Conservation (phyloP, 2,797 vertebrate species). For the Poeciliopsis infans region DNA sequence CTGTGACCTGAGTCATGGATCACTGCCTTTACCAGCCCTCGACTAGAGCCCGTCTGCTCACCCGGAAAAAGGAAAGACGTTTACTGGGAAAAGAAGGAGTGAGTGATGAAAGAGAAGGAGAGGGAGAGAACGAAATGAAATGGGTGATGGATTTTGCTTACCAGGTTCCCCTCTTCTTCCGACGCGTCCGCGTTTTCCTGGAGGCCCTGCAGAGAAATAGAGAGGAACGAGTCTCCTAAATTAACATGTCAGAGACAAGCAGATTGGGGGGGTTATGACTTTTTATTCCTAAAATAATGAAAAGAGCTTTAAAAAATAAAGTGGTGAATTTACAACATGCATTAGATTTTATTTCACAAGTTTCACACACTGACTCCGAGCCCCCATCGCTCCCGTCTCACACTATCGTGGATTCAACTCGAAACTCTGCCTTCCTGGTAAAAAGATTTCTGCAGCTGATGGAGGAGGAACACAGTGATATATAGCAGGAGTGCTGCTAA, state of each 20-base stretch:
- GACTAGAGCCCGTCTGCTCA: slow-evolving; percentile 24
- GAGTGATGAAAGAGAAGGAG: slow-evolving; percentile 1
- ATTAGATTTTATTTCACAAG: slow-evolving; percentile 20
- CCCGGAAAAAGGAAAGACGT: slow-evolving; percentile 24
- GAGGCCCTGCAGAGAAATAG: slow-evolving; percentile 86
- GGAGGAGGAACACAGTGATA: slow-evolving; percentile 28
- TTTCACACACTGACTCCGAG: slow-evolving; percentile 9
- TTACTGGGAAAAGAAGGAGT: slow-evolving; percentile 34
- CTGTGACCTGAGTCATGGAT: slow-evolving; percentile 48
- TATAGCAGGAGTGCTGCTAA: slow-evolving; percentile 25
- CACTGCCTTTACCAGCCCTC: slow-evolving; percentile 43
- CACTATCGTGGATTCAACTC: slow-evolving; percentile 16
- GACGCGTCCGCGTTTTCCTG: slow-evolving; percentile 87
- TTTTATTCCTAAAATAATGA: neutral
- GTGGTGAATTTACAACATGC: slow-evolving; percentile 15
- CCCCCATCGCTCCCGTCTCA: slow-evolving; percentile 25
- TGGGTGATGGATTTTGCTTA: slow-evolving; percentile 72
- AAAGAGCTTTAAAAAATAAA: slow-evolving; percentile 18
- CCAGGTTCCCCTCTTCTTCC: slow-evolving; percentile 90
- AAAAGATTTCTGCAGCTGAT: slow-evolving; percentile 30
- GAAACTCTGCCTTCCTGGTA: slow-evolving; percentile 23
- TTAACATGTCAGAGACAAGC: slow-evolving; percentile 35
- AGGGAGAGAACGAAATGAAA: slow-evolving; percentile 33
- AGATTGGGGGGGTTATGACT: slow-evolving; percentile 3
- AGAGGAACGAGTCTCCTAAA: slow-evolving; percentile 51